Percentiles rank a stretch among this genome's conserved stretches.
These are phyloP conservation scores for Donacobius atricapilla DNA, from an alignment of 2,113 vertebrate genomes.

Conservation along the genomic window DNA sequence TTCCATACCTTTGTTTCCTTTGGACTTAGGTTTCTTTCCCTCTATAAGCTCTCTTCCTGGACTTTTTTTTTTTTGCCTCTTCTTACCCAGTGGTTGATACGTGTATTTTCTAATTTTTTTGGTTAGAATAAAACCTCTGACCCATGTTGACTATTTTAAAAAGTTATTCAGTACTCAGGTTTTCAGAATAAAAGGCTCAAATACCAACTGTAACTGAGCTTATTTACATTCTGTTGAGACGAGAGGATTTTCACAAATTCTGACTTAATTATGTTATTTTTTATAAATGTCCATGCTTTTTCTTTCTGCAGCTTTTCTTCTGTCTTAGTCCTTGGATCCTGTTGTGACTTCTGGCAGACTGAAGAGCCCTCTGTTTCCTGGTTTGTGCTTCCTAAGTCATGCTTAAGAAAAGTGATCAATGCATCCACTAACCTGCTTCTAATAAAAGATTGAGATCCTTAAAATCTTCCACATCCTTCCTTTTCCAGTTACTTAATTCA, in stretches of 20 bases:
- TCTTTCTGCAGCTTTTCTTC: neutral
- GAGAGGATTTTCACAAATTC: neutral
- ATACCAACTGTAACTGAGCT: neutral
- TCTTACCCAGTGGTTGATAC: neutral
- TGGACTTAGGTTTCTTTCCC: neutral
- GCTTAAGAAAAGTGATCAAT: neutral
- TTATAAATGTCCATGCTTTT: neutral
- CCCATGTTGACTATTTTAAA: neutral
- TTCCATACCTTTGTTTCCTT: neutral
- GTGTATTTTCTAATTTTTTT: neutral
- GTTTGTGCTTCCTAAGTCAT: neutral
- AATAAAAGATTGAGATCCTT: neutral
- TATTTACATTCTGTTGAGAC: neutral
- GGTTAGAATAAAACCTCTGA: neutral
- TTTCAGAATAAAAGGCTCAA: neutral
- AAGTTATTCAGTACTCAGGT: fast-evolving
- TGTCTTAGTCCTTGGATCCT: neutral
- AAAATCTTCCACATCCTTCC: neutral
- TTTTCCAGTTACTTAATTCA: neutral
- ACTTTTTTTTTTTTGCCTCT: neutral
- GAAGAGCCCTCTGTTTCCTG: neutral
- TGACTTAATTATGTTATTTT: neutral
- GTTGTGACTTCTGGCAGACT: neutral
- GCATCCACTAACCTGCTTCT: neutral
- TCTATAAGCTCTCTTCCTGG: neutral